These are phyloP conservation scores for Silurus aristotelis DNA, from an alignment of 2,797 vertebrate genomes.

Conservation along the genomic window DNA sequence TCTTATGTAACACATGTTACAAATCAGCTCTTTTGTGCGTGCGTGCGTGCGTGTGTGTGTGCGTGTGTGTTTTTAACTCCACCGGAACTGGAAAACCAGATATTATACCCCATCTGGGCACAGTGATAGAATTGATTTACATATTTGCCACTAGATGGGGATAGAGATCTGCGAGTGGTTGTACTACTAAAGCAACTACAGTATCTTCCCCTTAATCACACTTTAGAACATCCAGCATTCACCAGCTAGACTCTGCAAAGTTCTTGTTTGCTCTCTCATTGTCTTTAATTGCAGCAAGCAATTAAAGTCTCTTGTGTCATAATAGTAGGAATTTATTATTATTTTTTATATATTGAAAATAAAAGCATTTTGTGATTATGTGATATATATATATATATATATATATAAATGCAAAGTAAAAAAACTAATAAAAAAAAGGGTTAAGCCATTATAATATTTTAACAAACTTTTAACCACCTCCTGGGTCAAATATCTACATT, in stretches of 20 bases:
- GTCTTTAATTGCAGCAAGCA: background rate
- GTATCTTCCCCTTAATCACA: slow-evolving; percentile 11
- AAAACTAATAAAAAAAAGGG: background rate
- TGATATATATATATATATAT: background rate
- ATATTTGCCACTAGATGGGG: slow-evolving; percentile 84
- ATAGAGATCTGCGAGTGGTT: slow-evolving; percentile 64
- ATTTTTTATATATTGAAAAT: too few species aligned
- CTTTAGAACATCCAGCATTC: slow-evolving; percentile 33
- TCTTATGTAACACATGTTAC: background rate
- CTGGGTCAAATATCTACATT: background rate
- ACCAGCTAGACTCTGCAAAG: slow-evolving; percentile 1
- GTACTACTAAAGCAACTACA: slow-evolving; percentile 27
- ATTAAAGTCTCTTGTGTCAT: background rate
- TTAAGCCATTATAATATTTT: background rate
- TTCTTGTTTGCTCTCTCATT: background rate
- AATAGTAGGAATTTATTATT: background rate
- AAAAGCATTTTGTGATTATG: too few species aligned
- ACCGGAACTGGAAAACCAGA: slow-evolving; percentile 13
- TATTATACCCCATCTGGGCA: slow-evolving; percentile 60
- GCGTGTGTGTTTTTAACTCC: too few species aligned
- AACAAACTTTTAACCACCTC: background rate
- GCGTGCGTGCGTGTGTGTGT: background rate
- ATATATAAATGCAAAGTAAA: background rate
- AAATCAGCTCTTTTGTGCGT: background rate
- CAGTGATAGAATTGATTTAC: slow-evolving; percentile 63